Evolutionary conservation across 2,113 vertebrate species (phyloP), one percentile per base, ranked within the genome.

Genomic region (Psophia crepitans): DNA sequence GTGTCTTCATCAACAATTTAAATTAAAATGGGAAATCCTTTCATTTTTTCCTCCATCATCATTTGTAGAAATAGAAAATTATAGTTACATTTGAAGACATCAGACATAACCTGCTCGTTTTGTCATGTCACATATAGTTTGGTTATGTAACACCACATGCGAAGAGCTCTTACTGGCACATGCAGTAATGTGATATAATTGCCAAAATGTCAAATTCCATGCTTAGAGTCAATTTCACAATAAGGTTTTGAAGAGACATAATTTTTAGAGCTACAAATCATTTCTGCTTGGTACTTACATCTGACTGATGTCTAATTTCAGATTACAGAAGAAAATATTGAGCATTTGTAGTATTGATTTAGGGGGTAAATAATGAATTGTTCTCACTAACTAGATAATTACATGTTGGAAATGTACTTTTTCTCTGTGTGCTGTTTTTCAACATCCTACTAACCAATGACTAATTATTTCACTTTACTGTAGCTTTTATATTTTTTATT

Each of bases 71-170:
- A 95, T 69, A 81, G 46, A 84, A 96, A 90, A 80, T 92, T 78
- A 54, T 61, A 96, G 65, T 68, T 71, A 58, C 28, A 28, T 65
- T 77, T 70, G 12, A 14, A 73, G 46, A 92, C 71, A 46, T 94
- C 65, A 54, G 70, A 58, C 19, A 48, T 60, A 69, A 65, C 58
- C 93, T 96, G 74, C 68, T 88, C 12, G 12, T 76, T 60, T 92
- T 97, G 80, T 96, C 93, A 96, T 48, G 96, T 97, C 51, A 87
- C 63, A 88, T 96, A 84, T 5, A 91, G 46, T 95, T 96, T 87
- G 32, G 58, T 57, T 90, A 5, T 68, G 30, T 92, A 85, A 91
- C 64, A 90, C 46, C 83, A 87, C 37, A 68, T 83, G 94, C 71
- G 44, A 89, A n/a, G 49, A 87, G 76, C 39, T 63, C 66, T 66